Evolutionary conservation across 2,113 vertebrate species (phyloP), one percentile per base, ranked within the genome.

Genomic region (Neogobius melanostomus): DNA sequence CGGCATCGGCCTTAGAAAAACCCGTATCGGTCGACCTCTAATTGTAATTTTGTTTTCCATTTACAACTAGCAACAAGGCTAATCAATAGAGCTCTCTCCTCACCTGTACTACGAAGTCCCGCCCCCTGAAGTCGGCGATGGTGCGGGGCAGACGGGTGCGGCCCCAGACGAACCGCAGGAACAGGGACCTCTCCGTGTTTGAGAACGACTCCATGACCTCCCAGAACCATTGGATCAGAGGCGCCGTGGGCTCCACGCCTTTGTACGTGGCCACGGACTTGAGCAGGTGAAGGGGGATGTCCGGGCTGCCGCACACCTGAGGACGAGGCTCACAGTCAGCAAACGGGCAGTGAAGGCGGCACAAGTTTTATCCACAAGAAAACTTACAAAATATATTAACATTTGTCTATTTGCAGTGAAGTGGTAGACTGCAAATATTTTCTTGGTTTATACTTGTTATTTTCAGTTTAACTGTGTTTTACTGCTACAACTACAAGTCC

Each of bases 151-250:
- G 92, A 17, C 98, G 94, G 0, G 97, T 99, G 60, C 98, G 95
- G 45, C 98, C 98, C 98, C 98, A 99, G 57, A 99, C 98, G 5
- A 99, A 99, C 64, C 97, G 92, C 54, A 99, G 94, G 87, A 99
- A 99, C 6, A 99, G 95, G 2, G 97, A 98, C 16, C 96, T 92
- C 82, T 99, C 98, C 0, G 96, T 99, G 81, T 97, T 99, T 81
- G 96, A 99, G 87, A 99, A 98, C 21, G 96, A 97, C 82, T 99
- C 97, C 98, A 99, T 99, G 81, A 99, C 98, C 2, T 99, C 98
- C 98, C 98, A 99, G 90, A 99, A 99, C 97, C 98, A 94, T 90
- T 98, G 97, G 68, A 97, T 95, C 74, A 99, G 91, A 3, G 96
- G 91, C 0, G 97, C 92, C 0, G 95, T 96, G 0, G 97, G 97